Percentiles rank a stretch among this genome's conserved stretches.
phyloP scores from a whole-genome alignment of 2,888 invertebrate species.

The Tenthredo notha region DNA sequence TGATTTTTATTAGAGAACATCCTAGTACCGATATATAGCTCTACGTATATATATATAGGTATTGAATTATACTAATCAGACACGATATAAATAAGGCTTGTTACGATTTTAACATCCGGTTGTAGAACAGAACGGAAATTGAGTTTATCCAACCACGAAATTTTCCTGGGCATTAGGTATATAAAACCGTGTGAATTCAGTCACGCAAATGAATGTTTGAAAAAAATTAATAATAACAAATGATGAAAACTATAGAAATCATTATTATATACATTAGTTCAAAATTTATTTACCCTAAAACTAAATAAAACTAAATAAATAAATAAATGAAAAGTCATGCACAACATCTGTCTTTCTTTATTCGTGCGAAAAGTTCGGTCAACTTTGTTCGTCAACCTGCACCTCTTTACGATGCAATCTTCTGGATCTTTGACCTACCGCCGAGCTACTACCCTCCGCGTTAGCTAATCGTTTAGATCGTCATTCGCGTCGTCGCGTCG shows the following conservation, averaged over 20 bases:
- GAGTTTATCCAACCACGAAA: slow-evolving; percentile 18
- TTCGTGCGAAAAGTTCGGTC: neutral
- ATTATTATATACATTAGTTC: neutral
- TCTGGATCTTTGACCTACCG: neutral
- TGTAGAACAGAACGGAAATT: slow-evolving; percentile 20
- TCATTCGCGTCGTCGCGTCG: neutral
- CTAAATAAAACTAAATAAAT: neutral
- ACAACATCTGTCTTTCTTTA: neutral
- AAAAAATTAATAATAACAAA: neutral
- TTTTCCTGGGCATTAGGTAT: too few species aligned
- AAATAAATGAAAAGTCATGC: neutral
- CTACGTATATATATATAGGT: neutral
- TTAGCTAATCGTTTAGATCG: neutral
- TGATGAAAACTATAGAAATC: neutral
- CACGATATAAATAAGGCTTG: neutral
- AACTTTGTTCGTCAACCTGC: neutral
- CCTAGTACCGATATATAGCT: neutral
- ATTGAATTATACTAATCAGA: neutral
- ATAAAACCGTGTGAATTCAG: neutral
- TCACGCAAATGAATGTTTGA: neutral
- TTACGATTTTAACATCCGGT: slow-evolving; percentile 7
- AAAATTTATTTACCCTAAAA: neutral
- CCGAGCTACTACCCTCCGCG: neutral
- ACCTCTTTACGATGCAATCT: neutral
- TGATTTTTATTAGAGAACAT: neutral